Evolutionary conservation across 2,797 vertebrate genomes (phyloP).

Genomic region (Malurus splendens): DNA sequence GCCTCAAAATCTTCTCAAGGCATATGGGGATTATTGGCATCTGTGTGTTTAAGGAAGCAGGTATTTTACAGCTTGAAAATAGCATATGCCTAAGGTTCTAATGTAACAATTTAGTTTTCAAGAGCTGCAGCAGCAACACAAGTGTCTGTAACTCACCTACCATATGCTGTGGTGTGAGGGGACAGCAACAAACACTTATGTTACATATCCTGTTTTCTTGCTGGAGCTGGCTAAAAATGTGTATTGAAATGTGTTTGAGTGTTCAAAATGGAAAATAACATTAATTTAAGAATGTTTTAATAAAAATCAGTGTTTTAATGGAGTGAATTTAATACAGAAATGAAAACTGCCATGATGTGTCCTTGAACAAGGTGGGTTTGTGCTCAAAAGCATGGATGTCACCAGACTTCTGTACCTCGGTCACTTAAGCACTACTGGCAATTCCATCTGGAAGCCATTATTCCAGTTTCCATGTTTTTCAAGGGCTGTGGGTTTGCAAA

Average conservation of each 20-base stretch:
- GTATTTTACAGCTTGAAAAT: constrained; percentile 55
- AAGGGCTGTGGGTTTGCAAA: neutral
- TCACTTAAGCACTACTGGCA: neutral
- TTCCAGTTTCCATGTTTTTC: constrained; percentile 7
- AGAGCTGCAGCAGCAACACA: constrained; percentile 24
- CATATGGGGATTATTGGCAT: constrained; percentile 51
- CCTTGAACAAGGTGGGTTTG: neutral
- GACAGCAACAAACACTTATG: constrained; percentile 31
- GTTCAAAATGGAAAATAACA: neutral
- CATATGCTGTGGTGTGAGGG: constrained; percentile 45
- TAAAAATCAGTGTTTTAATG: neutral
- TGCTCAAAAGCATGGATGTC: neutral
- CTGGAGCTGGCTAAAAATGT: neutral
- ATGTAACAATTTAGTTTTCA: constrained; percentile 42
- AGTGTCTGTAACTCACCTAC: constrained; percentile 46
- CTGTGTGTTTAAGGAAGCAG: constrained; percentile 56
- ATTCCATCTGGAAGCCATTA: constrained; percentile 8
- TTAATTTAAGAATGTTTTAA: neutral
- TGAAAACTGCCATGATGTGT: neutral
- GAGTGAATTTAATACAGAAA: neutral
- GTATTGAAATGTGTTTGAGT: neutral
- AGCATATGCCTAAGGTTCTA: constrained; percentile 53
- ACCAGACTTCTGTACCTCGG: neutral
- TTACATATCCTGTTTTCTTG: constrained; percentile 15
- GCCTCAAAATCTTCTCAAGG: constrained; percentile 20